These are phyloP conservation scores for Monarcha castaneiventris DNA, from an alignment of 2,113 vertebrate species.

Conservation along the genomic window DNA sequence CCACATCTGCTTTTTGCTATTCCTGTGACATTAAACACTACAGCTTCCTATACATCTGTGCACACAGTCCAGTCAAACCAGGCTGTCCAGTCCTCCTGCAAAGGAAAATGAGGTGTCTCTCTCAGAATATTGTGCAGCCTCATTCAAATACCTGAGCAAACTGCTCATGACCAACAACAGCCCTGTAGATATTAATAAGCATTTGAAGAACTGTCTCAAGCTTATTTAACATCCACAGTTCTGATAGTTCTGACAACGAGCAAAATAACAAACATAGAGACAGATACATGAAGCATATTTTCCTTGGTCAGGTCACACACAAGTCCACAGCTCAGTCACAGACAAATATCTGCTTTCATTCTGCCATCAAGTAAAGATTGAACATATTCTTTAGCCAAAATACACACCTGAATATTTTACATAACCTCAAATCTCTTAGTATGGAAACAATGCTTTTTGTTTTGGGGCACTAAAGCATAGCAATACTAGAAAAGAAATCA, in stretches of 20 bases:
- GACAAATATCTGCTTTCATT: conserved; percentile 18
- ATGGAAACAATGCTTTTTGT: neutral
- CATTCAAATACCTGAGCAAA: neutral
- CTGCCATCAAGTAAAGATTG: neutral
- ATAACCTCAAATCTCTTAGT: neutral
- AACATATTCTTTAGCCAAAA: neutral
- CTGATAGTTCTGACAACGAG: neutral
- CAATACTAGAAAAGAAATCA: neutral
- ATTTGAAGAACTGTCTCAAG: neutral
- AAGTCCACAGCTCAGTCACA: neutral
- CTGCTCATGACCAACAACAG: neutral
- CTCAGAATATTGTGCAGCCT: neutral
- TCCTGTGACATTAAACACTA: neutral
- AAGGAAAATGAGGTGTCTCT: neutral
- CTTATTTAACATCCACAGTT: neutral
- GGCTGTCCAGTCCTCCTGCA: neutral
- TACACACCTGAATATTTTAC: neutral
- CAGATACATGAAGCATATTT: neutral
- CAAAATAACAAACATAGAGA: neutral
- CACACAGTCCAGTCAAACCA: neutral
- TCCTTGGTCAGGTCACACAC: conserved; percentile 18
- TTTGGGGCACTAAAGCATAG: neutral
- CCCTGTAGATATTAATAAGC: neutral
- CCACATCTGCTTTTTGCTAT: neutral
- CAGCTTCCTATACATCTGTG: neutral